Conservation (phyloP, 2,797 vertebrate genomes). For the Coendou prehensilis region DNA sequence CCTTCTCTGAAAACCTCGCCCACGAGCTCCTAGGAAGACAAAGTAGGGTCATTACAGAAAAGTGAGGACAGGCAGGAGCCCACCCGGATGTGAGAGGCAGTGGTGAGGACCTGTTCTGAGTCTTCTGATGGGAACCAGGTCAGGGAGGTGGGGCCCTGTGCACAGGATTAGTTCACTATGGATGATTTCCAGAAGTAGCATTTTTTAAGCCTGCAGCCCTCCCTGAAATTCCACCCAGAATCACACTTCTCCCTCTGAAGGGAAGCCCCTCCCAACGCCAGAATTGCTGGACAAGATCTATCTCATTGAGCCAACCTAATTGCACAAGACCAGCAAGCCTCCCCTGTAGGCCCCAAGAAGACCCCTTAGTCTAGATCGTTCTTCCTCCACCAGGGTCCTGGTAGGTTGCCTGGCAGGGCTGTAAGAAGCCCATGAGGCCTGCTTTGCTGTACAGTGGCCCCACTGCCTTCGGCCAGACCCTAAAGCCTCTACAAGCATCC, state of each 20-base stretch:
- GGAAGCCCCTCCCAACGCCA: neutral
- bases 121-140: neutral
- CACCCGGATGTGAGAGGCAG: neutral
- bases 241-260: conserved; percentile 24
- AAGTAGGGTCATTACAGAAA: conserved; percentile 47
- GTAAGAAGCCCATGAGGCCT: neutral
- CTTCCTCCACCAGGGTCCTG: neutral
- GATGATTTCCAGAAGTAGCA: neutral
- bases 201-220: neutral
- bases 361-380: neutral
- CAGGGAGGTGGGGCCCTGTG: neutral
- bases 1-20: conserved; percentile 93
- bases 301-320: neutral
- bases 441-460: neutral
- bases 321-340: neutral
- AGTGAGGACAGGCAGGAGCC: neutral
- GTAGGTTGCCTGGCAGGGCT: fast-evolving
- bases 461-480: neutral
- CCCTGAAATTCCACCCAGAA: neutral
- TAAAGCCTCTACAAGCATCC: neutral
- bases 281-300: neutral
- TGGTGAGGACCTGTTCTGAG: neutral
- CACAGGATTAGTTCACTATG: neutral
- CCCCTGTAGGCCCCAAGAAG: neutral
- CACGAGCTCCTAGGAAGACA: conserved; percentile 91